Evolutionary conservation across 2,113 vertebrate species (phyloP).

Genomic region (Callionymus lyra): DNA sequence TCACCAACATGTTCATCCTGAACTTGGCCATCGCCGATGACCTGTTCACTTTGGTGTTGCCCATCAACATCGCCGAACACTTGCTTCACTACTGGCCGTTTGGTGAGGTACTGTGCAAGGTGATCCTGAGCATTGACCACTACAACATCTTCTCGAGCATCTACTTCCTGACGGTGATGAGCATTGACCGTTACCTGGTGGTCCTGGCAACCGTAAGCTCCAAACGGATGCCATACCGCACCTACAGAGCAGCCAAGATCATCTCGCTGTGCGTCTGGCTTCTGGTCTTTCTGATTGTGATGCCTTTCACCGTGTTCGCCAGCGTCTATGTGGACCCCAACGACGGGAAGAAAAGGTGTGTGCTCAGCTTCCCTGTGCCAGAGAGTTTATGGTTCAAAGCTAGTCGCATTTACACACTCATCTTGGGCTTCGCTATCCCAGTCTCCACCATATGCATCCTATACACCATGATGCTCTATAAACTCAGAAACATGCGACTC

Average conservation of each 20-base stretch:
- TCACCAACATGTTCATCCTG: slow-evolving; percentile 86
- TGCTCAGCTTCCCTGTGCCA: slow-evolving; percentile 78
- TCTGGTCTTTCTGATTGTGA: slow-evolving; percentile 75
- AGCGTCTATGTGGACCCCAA: slow-evolving; percentile 62
- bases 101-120: slow-evolving; percentile 79
- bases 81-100: slow-evolving; percentile 84
- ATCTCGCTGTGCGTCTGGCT: slow-evolving; percentile 80
- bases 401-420: slow-evolving; percentile 78
- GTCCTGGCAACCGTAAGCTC: slow-evolving; percentile 77
- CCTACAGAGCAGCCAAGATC: slow-evolving; percentile 73
- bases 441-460: slow-evolving; percentile 81
- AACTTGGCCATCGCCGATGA: slow-evolving; percentile 82
- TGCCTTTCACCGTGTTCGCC: slow-evolving; percentile 80
- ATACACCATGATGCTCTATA: slow-evolving; percentile 79
- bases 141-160: slow-evolving; percentile 90
- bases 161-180: slow-evolving; percentile 87
- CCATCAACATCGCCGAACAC: slow-evolving; percentile 80
- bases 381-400: slow-evolving; percentile 81
- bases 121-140: slow-evolving; percentile 82
- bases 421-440: slow-evolving; percentile 81
- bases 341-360: slow-evolving; percentile 75
- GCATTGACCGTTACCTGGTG: slow-evolving; percentile 79
- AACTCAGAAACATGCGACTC: slow-evolving; percentile 75
- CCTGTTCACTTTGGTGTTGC: slow-evolving; percentile 79
- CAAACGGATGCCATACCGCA: slow-evolving; percentile 74